Percentiles rank a stretch among this genome's conserved stretches.
These are phyloP conservation scores for Callipepla squamata DNA, from an alignment of 2,113 vertebrate species.

Conservation along the genomic window DNA sequence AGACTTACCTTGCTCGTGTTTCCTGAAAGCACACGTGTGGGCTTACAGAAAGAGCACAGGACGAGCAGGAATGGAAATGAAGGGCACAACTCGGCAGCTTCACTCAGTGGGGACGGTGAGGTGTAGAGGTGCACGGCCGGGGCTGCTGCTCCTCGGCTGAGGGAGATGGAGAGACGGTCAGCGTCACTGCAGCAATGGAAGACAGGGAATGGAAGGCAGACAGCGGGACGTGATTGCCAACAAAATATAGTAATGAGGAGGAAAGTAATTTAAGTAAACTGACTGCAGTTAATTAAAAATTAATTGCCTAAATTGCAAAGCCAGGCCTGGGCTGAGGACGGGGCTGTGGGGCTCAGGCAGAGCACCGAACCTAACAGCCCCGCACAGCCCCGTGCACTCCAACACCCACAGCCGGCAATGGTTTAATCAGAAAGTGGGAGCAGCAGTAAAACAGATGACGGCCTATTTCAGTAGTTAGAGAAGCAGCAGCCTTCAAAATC, in stretches of 20 bases:
- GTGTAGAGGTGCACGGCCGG: not conserved
- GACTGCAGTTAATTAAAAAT: not conserved
- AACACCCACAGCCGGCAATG: not conserved
- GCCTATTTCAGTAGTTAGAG: not conserved
- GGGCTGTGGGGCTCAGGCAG: no score
- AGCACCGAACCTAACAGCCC: no score
- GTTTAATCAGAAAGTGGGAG: not conserved
- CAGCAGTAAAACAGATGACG: not conserved
- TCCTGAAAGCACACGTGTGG: fast-evolving
- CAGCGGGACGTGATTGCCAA: not conserved
- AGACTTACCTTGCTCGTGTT: not conserved
- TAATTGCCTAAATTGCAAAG: not conserved
- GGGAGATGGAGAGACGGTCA: fast-evolving
- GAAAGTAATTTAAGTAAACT: not conserved
- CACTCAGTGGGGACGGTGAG: fast-evolving
- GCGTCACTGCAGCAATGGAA: no score
- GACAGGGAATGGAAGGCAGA: not conserved
- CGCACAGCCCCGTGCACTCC: no score
- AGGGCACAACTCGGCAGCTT: not conserved
- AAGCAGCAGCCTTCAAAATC: not conserved
- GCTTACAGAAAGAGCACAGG: fast-evolving
- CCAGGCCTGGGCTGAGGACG: no score
- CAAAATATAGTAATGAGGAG: not conserved
- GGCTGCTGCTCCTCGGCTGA: not conserved
- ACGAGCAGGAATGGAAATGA: not conserved